phyloP scores from a whole-genome alignment of 2,888 invertebrate species.

The Xanthostigma xanthostigma region DNA sequence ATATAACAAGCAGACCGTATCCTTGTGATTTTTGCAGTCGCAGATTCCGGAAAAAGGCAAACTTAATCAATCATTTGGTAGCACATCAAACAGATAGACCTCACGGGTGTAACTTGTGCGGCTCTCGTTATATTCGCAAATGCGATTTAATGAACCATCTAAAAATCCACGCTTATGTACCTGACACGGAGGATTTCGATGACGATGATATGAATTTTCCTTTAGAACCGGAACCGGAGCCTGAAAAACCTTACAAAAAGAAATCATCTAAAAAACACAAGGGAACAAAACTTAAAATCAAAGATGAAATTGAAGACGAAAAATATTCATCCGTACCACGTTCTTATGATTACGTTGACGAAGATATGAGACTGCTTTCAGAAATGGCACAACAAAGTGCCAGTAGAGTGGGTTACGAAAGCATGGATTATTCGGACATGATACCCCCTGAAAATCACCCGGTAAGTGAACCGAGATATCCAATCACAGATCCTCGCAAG shows the following conservation, averaged over 20 bases:
- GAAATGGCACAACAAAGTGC: conserved; percentile 27
- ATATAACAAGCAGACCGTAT: conserved; percentile 61
- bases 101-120: conserved; percentile 69
- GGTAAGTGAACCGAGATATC: conserved; percentile 26
- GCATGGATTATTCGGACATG: conserved; percentile 12
- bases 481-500: conserved; percentile 51
- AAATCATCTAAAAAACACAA: conserved; percentile 21
- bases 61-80: conserved; percentile 75
- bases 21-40: conserved; percentile 78
- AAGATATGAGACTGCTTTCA: conserved; percentile 32
- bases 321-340: conserved; percentile 19
- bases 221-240: conserved; percentile 14
- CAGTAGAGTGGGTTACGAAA: conserved; percentile 22
- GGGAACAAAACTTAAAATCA: conserved; percentile 19
- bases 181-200: conserved; percentile 43
- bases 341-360: conserved; percentile 32
- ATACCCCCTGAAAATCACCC: conserved; percentile 17
- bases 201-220: conserved; percentile 26
- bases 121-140: conserved; percentile 63
- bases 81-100: conserved; percentile 74
- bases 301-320: conserved; percentile 21
- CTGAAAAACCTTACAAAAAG: conserved; percentile 20
- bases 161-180: conserved; percentile 65
- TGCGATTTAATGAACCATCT: conserved; percentile 71
- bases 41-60: conserved; percentile 68